Base-by-base conservation (phyloP, 2,113 vertebrate species). In the Vanacampus margaritifer region DNA sequence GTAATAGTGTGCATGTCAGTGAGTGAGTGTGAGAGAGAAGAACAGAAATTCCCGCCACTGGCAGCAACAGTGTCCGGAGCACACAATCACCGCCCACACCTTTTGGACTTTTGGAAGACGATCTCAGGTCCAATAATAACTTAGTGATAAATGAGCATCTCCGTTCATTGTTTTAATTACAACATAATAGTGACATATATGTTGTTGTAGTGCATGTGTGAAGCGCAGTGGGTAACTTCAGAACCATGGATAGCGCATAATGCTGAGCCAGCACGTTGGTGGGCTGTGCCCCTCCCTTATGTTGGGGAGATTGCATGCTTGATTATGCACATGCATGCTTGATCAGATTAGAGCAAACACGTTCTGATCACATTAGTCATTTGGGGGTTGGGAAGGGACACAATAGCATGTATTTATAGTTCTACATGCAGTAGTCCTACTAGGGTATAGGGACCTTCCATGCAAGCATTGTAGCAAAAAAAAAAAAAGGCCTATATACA, bases 11-110 rank as follows among this genome's bases (percentile, higher is more conserved):
- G 66, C 13, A 28, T 24, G 45, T 32, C 43, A 26, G n/a, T 35
- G 24, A 24, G 24, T 16, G 23, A 26, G 32, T 32, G 48, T 32
- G 11, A 54, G 59, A 35, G 41, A 48, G 37, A 48, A 5, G 54
- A 46, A 45, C 35, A 64, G 66, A 75, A 62, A 67, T 68, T 71
- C 74, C 62, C 70, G 68, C 66, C 72, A 78, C 61, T 46, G 72
- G 70, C 73, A 84, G 82, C 86, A 88, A 85, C 83, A 88, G 83
- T 84, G 83, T 82, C 79, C 72, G 68, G 79, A 79, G 76, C 83
- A 67, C 86, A 80, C 74, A 75, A 64, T 79, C 80, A 73, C 70
- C 46, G 76, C 83, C 85, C 80, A 83, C 85, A 82, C 76, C 46
- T 68, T 71, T 70, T 45, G 12, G 51, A 67, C 48, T 32, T 67